Evolutionary conservation across 2,888 invertebrate species (phyloP).

Genomic region (Chrysodeixis includens): DNA sequence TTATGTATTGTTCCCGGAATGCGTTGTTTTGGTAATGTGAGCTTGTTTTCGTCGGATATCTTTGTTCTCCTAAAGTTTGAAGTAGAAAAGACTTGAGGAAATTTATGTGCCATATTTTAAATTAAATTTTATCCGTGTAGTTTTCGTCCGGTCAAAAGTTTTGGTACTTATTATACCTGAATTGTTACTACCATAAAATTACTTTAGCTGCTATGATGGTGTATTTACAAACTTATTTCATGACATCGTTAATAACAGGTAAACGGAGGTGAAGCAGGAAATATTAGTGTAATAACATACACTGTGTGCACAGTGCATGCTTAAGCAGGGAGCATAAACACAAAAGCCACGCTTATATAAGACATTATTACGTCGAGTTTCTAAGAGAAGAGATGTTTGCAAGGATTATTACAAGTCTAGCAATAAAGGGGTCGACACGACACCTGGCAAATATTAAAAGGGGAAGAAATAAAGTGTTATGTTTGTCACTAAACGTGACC

Average conservation of each 20-base stretch:
- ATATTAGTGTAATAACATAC: conserved; percentile 56
- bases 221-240: conserved; percentile 30
- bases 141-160: background rate
- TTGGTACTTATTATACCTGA: too few species aligned
- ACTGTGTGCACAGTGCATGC: conserved; percentile 55
- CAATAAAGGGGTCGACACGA: conserved; percentile 81
- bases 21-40: conserved; percentile 40
- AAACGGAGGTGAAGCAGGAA: conserved; percentile 53
- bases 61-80: background rate
- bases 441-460: conserved; percentile 86
- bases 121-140: background rate
- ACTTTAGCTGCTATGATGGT: background rate
- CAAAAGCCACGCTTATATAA: conserved; percentile 74
- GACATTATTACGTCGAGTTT: conserved; percentile 70
- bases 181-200: background rate
- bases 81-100: background rate
- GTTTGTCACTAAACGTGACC: conserved; percentile 74
- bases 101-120: background rate
- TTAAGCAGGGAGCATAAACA: conserved; percentile 65
- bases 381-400: conserved; percentile 63
- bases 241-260: conserved; percentile 37
- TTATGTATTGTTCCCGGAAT: conserved; percentile 44
- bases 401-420: conserved; percentile 82
- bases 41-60: conserved; percentile 31
- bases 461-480: conserved; percentile 79